phyloP scores from a whole-genome alignment of 1,140 invertebrate species.

The Temnothorax curvispinosus region DNA sequence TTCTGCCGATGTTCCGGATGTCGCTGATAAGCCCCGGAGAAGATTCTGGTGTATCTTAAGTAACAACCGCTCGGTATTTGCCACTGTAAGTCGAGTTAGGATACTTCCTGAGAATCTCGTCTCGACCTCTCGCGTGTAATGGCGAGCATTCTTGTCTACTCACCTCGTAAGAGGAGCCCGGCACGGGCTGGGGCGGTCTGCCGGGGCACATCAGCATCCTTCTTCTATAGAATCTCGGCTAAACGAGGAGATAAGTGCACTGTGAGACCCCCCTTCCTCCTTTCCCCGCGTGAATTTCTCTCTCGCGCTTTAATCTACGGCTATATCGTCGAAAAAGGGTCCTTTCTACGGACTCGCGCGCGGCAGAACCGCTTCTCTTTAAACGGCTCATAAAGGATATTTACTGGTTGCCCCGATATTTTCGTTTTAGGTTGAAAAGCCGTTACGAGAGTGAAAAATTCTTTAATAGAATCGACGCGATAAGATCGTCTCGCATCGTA shows the following conservation, averaged over 20 bases:
- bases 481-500: neutral
- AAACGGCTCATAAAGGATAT: conserved; percentile 13
- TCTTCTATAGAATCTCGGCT: conserved; percentile 79
- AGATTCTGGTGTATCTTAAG: conserved; percentile 82
- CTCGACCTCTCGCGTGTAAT: neutral
- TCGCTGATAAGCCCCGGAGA: conserved; percentile 81
- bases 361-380: neutral
- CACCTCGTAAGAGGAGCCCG: conserved; percentile 77
- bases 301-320: conserved; percentile 42
- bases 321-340: conserved; percentile 29
- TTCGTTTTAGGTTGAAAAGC: neutral
- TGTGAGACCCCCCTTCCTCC: neutral
- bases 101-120: neutral
- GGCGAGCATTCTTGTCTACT: conserved; percentile 61
- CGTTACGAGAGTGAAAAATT: neutral
- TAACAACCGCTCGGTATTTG: conserved; percentile 83
- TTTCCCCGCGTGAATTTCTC: conserved; percentile 29
- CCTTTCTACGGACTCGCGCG: neutral
- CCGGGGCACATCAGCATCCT: conserved; percentile 83
- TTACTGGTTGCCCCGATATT: neutral
- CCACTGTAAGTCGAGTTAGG: conserved; percentile 75
- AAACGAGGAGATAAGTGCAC: conserved; percentile 65
- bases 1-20: conserved; percentile 70
- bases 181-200: conserved; percentile 79
- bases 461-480: neutral